Base-by-base conservation (phyloP, 2,888 invertebrate genomes). In the Harpalus rufipes region DNA sequence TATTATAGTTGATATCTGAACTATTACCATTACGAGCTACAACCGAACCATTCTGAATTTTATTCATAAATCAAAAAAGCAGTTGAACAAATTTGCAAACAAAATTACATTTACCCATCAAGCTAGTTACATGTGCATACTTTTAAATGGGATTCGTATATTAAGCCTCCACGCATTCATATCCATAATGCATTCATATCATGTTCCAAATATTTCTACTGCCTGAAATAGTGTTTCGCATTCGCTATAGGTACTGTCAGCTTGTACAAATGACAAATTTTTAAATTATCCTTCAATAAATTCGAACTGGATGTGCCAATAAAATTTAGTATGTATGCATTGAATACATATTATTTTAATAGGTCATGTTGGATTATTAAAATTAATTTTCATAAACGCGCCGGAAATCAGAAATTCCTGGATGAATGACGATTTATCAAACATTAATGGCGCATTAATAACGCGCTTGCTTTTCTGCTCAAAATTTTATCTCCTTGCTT, bases 191-290 rank as follows among this genome's bases (percentile, higher is more conserved):
- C 41, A 78, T 78, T 56, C 78, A 21, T 56, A 58, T 58, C 78
- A 80, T 61, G 59, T 80, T 14, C 21, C 61, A 80, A 25, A 80
- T 80, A 80, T 80, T 80, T 61, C 14, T 41, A 61, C 32, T 59
- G 39, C 1, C 32, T 59, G 61, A 7, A 80, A 80, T 14, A 59
- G 18, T 59, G 14, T 78, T 78, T 59, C 51, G 39, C 1, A 32
- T 32, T 32, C 32, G 32, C 32, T 32, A 1, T 21, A 3, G 1
- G 3, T 32, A 32, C 61, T 41, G 61, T 41, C 59, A 80, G 80
- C 80, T 80, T 80, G 80, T 16, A 61, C 61, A 59, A 80, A 80
- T 41, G 61, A 80, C 80, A 61, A 80, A 80, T 59, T 80, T 80
- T 80, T 78, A 58, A 58, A 78, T 78, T 78, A 78, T 58, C 78